Base-by-base conservation (phyloP, 2,888 invertebrate species). In the Standfussiana lucernea region DNA sequence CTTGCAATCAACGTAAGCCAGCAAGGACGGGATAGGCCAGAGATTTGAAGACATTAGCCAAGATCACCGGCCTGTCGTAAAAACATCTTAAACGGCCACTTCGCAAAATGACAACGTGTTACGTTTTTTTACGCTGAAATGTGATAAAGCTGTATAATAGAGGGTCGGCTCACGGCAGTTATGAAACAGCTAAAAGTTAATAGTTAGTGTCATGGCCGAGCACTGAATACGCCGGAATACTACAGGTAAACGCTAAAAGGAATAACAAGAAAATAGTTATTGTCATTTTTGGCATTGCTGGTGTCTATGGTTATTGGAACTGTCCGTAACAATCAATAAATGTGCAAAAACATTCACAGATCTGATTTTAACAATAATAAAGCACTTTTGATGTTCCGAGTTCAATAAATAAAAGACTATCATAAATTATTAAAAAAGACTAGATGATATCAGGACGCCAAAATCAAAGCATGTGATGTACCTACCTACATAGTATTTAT, bases 11-110 rank as follows among this genome's bases (percentile, higher is more conserved):
- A 68, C 47, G 11, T 37, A 28, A 80, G 62, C 42, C 56, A n/a
- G 62, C 56, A 28, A 37, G 56, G 35, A 37, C 8, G 40, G 28
- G 40, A 66, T 45, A 78, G 59, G 50, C 72, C 62, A 80, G 68
- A 80, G 80, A 79, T 82, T 80, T 85, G 67, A 70, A 59, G 75
- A 75, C 82, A 85, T 87, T 87, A 82, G 61, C 74, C 28, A 72
- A 61, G 72, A 83, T 82, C 70, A 75, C 80, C 79, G 65, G 42
- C 59, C 59, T 61, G 69, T 53, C 77, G 73, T 79, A 78, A 87
- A 79, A 84, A 74, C 85, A 82, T 80, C 77, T 80, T 72, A 70
- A 87, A 85, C 82, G 59, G 72, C 75, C 69, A 87, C 80, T 83
- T 83, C 79, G 71, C 67, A 64, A 74, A 82, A 85, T 77, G 79